Evolutionary conservation across 1,140 invertebrate species (phyloP).

Genomic region (Heliconius nattereri): DNA sequence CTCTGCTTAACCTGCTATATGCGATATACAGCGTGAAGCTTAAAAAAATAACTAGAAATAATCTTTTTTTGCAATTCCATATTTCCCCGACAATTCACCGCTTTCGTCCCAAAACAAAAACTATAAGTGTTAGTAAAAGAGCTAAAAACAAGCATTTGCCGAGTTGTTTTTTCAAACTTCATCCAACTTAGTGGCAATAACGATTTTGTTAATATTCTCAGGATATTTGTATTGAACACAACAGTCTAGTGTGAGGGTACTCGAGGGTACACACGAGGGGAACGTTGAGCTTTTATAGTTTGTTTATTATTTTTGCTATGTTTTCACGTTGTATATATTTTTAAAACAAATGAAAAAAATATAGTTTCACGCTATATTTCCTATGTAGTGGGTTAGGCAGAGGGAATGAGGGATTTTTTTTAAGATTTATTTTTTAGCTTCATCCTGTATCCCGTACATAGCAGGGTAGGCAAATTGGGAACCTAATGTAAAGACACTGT

Average conservation of each 20-base stretch:
- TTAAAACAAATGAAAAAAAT: no score
- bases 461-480: no score
- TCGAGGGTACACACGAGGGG: not conserved
- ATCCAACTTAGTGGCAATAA: constrained; percentile 5
- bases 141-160: not conserved
- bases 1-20: no score
- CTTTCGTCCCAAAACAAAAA: not conserved
- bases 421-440: no score
- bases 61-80: not conserved
- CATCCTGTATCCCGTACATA: no score
- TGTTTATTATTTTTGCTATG: not conserved
- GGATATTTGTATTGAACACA: not conserved
- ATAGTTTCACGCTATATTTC: no score
- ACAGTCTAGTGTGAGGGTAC: not conserved
- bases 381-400: no score
- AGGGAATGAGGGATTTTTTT: no score
- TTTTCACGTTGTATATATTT: not conserved
- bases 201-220: constrained; percentile 11
- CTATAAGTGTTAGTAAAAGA: constrained; percentile 1
- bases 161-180: constrained; percentile 8
- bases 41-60: no score
- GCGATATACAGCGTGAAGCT: no score
- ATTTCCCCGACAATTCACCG: not conserved
- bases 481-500: no score
- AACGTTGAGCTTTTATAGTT: not conserved